These are phyloP conservation scores for Xiphophorus birchmanni DNA, from an alignment of 2,797 vertebrate genomes.

Conservation along the genomic window DNA sequence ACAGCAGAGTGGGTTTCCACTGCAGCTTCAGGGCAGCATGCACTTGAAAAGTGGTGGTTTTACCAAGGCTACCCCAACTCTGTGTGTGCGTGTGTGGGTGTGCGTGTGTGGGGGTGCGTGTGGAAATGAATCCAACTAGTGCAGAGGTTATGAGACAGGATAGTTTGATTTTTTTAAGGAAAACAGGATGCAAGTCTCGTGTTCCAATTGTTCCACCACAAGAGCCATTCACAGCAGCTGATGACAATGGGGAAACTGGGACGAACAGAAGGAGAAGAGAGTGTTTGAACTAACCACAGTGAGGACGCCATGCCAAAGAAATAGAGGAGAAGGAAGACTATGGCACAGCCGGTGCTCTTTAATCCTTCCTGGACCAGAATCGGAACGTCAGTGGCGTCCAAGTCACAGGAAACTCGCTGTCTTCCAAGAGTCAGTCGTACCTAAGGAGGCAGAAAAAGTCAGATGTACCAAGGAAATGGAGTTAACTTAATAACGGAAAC, in stretches of 20 bases:
- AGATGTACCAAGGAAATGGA: neutral
- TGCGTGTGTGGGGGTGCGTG: neutral
- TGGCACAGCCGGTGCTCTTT: slow-evolving; percentile 98
- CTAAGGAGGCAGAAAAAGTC: slow-evolving; percentile 35
- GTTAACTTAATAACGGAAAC: neutral
- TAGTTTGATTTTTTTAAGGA: slow-evolving; percentile 29
- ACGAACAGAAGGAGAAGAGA: slow-evolving; percentile 41
- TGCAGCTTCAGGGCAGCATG: slow-evolving; percentile 26
- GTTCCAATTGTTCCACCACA: slow-evolving; percentile 59
- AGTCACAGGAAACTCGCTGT: slow-evolving; percentile 97
- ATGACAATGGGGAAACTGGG: slow-evolving; percentile 42
- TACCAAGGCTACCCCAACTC: slow-evolving; percentile 26
- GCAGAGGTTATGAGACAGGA: slow-evolving; percentile 63
- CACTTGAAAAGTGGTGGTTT: slow-evolving; percentile 30
- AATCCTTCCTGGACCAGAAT: slow-evolving; percentile 97
- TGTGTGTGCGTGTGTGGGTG: slow-evolving; percentile 16
- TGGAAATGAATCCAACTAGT: slow-evolving; percentile 49
- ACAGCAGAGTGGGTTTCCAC: slow-evolving; percentile 54
- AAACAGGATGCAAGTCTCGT: slow-evolving; percentile 67
- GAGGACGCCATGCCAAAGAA: slow-evolving; percentile 99
- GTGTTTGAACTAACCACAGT: slow-evolving; percentile 86
- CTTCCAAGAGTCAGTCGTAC: slow-evolving; percentile 93
- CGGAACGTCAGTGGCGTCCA: slow-evolving; percentile 92
- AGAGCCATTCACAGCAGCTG: slow-evolving; percentile 29
- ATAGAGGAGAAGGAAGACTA: slow-evolving; percentile 98